A percentile compares a stretch with the other conserved stretches of the same genome.
Evolutionary conservation across 2,797 vertebrate genomes (phyloP).

Genomic region (Gymnothorax reevesii): DNA sequence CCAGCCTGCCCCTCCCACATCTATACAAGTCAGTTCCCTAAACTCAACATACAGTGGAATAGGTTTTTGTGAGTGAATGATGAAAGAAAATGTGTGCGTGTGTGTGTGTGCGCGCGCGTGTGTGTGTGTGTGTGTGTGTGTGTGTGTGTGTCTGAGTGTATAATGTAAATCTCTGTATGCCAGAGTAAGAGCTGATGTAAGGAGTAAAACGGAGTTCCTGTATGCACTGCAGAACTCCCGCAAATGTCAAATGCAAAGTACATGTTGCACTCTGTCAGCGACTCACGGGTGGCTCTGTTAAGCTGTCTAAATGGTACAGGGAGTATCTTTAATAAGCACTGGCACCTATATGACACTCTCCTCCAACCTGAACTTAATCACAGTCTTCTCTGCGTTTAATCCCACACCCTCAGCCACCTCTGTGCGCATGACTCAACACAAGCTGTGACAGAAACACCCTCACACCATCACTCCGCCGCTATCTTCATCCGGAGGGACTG

Average conservation of each 20-base stretch:
- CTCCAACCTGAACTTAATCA: slow-evolving; percentile 36
- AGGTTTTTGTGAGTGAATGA: not conserved
- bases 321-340: slow-evolving; percentile 51
- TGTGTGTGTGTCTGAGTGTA: not conserved
- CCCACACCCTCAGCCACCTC: not conserved
- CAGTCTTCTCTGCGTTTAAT: slow-evolving; percentile 2
- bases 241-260: slow-evolving; percentile 1
- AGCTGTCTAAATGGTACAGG: slow-evolving; percentile 54
- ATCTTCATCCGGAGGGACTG: not conserved
- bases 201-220: not conserved
- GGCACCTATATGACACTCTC: slow-evolving; percentile 35
- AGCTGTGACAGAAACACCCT: not conserved
- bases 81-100: not conserved
- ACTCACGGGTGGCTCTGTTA: slow-evolving; percentile 59
- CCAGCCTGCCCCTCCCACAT: not conserved
- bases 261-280: not conserved
- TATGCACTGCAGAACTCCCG: not conserved
- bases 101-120: not conserved
- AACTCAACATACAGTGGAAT: not conserved
- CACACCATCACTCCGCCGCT: not conserved
- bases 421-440: slow-evolving; percentile 1
- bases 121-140: not conserved
- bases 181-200: not conserved
- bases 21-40: not conserved
- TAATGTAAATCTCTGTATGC: not conserved